A percentile compares a stretch with the other conserved stretches of the same genome.
phyloP scores from a whole-genome alignment of 2,888 invertebrate species.

The Ormyrus rosae region DNA sequence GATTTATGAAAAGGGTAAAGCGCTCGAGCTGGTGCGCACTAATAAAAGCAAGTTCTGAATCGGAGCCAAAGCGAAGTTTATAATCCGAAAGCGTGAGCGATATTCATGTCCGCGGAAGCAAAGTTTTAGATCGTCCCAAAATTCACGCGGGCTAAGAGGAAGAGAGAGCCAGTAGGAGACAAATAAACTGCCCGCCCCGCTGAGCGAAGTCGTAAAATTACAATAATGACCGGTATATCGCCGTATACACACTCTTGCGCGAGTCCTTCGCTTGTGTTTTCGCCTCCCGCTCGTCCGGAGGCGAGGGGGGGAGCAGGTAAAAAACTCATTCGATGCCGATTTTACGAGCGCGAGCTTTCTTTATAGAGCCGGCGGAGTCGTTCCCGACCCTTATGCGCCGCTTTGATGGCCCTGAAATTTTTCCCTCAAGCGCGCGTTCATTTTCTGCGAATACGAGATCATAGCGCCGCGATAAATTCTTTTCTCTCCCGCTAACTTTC shows the following conservation, averaged over 20 bases:
- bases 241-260: background rate
- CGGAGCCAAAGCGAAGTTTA: constrained; percentile 60
- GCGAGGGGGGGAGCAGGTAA: constrained; percentile 22
- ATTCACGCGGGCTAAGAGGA: constrained; percentile 14
- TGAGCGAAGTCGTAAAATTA: constrained; percentile 49
- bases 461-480: constrained; percentile 41
- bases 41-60: constrained; percentile 64
- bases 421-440: constrained; percentile 6
- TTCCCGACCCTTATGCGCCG: constrained; percentile 13
- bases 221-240: constrained; percentile 47
- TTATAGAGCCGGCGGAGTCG: constrained; percentile 19
- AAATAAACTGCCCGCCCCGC: constrained; percentile 32
- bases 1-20: constrained; percentile 55
- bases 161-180: constrained; percentile 13
- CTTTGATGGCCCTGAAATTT: constrained; percentile 35
- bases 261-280: background rate
- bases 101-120: constrained; percentile 42
- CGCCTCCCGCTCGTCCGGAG: background rate
- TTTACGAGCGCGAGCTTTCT: constrained; percentile 35
- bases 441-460: constrained; percentile 40
- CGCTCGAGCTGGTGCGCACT: constrained; percentile 38
- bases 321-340: constrained; percentile 43
- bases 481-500: background rate
- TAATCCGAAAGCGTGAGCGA: constrained; percentile 54
- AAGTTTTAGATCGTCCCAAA: constrained; percentile 36